Percentiles rank a stretch among this genome's conserved stretches.
Conservation (phyloP, 2,888 invertebrate species). For the Panopea generosa region DNA sequence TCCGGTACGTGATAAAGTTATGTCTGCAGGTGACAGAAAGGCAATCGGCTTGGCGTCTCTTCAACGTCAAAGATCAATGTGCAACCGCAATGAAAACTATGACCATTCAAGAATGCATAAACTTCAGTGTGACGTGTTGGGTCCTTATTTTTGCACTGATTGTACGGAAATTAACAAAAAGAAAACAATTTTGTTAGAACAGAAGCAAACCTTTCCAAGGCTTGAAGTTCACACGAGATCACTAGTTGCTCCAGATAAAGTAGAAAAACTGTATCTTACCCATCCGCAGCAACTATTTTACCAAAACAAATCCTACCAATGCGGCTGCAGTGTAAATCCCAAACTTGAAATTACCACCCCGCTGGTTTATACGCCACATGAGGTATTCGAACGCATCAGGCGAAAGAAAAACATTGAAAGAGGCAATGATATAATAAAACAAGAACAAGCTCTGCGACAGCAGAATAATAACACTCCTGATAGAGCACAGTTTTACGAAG, state of each 20-base stretch:
- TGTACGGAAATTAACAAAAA: constrained; percentile 63
- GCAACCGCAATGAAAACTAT: constrained; percentile 41
- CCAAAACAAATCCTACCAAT: constrained; percentile 48
- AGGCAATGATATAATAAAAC: constrained; percentile 34
- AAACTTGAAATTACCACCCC: constrained; percentile 56
- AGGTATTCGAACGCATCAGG: constrained; percentile 62
- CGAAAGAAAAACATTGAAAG: constrained; percentile 45
- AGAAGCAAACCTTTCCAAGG: constrained; percentile 63
- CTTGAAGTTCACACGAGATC: constrained; percentile 67
- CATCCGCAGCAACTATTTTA: constrained; percentile 58
- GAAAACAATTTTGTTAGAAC: constrained; percentile 42
- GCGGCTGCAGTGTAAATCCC: constrained; percentile 58
- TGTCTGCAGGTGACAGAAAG: constrained; percentile 59
- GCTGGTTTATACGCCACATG: constrained; percentile 65
- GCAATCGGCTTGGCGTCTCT: constrained; percentile 23
- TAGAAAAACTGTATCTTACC: constrained; percentile 59
- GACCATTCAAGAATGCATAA: constrained; percentile 20
- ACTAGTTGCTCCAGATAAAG: constrained; percentile 67
- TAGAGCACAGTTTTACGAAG: constrained; percentile 41
- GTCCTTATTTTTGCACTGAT: constrained; percentile 68
- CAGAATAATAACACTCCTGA: constrained; percentile 24
- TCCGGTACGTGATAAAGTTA: constrained; percentile 60
- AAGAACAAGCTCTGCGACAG: constrained; percentile 16
- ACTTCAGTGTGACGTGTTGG: constrained; percentile 70
- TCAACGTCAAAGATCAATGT: constrained; percentile 55